These are phyloP conservation scores for Columba janthina DNA, from an alignment of 2,113 vertebrate genomes.

Conservation along the genomic window DNA sequence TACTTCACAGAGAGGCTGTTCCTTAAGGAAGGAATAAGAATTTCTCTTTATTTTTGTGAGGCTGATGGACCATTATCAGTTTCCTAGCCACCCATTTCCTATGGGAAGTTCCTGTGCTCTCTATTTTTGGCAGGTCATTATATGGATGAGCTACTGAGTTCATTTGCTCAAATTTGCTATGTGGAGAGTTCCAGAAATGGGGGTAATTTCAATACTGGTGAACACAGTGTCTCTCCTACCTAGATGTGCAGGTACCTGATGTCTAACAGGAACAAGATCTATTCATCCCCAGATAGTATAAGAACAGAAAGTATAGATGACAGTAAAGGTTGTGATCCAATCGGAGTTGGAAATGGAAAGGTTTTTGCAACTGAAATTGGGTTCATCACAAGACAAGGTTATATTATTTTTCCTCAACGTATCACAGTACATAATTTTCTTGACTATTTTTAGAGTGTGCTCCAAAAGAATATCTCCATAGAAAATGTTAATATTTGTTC, in stretches of 20 bases:
- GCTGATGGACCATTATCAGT: neutral
- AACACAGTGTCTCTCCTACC: neutral
- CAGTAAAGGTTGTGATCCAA: neutral
- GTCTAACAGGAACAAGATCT: neutral
- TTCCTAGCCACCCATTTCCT: neutral
- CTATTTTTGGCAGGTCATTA: neutral
- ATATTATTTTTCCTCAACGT: neutral
- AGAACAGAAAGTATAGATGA: neutral
- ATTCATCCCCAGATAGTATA: neutral
- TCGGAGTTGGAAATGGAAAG: neutral
- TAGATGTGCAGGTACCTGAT: neutral
- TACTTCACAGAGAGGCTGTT: neutral
- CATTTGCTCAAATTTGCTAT: neutral
- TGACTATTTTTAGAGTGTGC: neutral
- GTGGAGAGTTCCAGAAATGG: neutral
- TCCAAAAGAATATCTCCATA: slow-evolving; percentile 4
- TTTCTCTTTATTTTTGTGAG: neutral
- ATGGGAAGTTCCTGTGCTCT: neutral
- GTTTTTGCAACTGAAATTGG: neutral
- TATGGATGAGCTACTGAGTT: neutral
- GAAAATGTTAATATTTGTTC: slow-evolving; percentile 43
- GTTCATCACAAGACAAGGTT: neutral
- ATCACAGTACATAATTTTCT: neutral
- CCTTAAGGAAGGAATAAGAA: neutral
- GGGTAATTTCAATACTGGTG: neutral